These are phyloP conservation scores for Cantharis nigra DNA, from an alignment of 2,888 invertebrate species.

Conservation along the genomic window DNA sequence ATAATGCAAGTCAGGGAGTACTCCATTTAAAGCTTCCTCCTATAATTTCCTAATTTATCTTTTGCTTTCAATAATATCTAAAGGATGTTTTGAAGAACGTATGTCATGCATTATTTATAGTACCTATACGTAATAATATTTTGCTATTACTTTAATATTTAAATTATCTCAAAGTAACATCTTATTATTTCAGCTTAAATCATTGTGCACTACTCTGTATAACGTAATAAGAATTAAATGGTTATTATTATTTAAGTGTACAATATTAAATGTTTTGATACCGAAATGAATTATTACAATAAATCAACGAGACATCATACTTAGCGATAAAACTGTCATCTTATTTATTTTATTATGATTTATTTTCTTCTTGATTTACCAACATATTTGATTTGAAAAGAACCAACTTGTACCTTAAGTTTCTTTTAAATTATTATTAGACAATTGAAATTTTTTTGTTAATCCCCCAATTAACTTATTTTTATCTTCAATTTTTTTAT, in stretches of 20 bases:
- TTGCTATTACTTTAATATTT: not conserved
- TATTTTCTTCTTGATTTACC: not conserved
- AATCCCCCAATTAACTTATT: not conserved
- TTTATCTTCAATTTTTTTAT: conserved; percentile 18
- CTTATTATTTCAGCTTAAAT: not conserved
- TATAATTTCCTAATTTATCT: not conserved
- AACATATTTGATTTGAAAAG: not conserved
- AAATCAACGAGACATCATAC: not conserved
- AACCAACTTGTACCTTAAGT: not conserved
- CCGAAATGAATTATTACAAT: not conserved
- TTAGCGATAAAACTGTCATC: not conserved
- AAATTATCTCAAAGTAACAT: not conserved
- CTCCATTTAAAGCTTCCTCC: not conserved
- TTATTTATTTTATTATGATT: not conserved
- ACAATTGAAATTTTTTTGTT: not conserved
- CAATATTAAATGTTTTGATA: not conserved
- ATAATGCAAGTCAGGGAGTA: not conserved
- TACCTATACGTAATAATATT: not conserved
- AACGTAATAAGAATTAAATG: not conserved
- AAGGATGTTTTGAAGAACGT: not conserved
- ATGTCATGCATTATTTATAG: not conserved
- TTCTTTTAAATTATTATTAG: not conserved
- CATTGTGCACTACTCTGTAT: not conserved
- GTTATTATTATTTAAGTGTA: not conserved
- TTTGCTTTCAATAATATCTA: not conserved